A percentile compares a stretch with the other conserved stretches of the same genome.
These are phyloP conservation scores for Tricholauxania praeusta DNA, from an alignment of 2,888 invertebrate genomes.

Conservation along the genomic window DNA sequence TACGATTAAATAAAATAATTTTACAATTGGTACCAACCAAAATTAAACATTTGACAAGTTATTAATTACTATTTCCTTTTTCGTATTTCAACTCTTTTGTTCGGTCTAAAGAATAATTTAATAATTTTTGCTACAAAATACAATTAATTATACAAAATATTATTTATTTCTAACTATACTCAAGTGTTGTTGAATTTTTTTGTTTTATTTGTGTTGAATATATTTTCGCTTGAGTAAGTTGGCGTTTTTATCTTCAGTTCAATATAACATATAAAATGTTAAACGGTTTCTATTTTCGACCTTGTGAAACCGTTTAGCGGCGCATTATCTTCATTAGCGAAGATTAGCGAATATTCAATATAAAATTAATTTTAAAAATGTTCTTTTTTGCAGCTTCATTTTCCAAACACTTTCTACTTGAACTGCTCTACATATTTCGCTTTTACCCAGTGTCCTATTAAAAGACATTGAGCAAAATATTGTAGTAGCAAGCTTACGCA, in stretches of 20 bases:
- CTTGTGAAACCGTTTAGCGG: too few relatives aligned
- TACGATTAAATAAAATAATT: constrained; percentile 9
- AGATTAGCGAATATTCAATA: too few relatives aligned
- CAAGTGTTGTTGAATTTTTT: constrained; percentile 19
- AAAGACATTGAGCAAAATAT: not conserved
- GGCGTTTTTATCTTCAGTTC: constrained; percentile 2
- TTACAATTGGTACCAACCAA: constrained; percentile 41
- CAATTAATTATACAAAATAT: constrained; percentile 21
- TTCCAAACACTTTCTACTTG: too few relatives aligned
- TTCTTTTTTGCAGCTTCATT: too few relatives aligned
- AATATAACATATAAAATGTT: too few relatives aligned
- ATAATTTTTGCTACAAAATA: constrained; percentile 32
- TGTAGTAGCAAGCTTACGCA: not conserved
- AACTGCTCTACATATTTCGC: not conserved
- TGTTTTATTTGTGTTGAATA: constrained; percentile 36
- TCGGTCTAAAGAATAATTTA: constrained; percentile 8
- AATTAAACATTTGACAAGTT: constrained; percentile 42
- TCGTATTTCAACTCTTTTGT: not conserved
- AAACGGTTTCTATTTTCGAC: too few relatives aligned
- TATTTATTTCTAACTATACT: constrained; percentile 29
- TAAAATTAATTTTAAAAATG: not conserved
- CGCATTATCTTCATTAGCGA: too few relatives aligned
- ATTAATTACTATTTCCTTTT: constrained; percentile 11
- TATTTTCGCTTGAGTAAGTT: constrained; percentile 38
- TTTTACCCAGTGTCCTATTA: not conserved